These are phyloP conservation scores for Apodemia duryi DNA, from an alignment of 2,888 invertebrate species.

Conservation along the genomic window DNA sequence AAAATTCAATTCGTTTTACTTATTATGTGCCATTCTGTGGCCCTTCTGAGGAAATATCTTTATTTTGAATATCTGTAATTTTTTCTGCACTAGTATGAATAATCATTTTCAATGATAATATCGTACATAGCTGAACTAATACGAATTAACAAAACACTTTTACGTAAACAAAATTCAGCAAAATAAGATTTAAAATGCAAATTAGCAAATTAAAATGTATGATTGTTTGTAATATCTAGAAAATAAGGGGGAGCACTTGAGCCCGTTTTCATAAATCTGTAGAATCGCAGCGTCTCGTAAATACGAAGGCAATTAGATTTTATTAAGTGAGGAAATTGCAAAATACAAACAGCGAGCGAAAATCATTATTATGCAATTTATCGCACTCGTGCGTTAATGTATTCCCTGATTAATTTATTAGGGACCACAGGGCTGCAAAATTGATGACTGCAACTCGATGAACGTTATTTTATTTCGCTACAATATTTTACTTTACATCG, in stretches of 20 bases:
- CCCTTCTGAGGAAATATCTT: too few species aligned
- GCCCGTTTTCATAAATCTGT: slow-evolving; percentile 7
- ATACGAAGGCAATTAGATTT: slow-evolving; percentile 25
- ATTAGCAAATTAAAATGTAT: slow-evolving; percentile 9
- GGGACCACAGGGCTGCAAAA: slow-evolving; percentile 46
- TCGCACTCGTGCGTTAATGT: slow-evolving; percentile 54
- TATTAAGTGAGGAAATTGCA: slow-evolving; percentile 47
- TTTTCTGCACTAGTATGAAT: too few species aligned
- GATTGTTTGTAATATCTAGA: slow-evolving; percentile 9
- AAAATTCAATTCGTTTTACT: too few species aligned
- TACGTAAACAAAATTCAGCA: too few species aligned
- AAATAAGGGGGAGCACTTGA: slow-evolving; percentile 8
- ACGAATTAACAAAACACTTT: too few species aligned
- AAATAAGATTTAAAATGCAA: not conserved
- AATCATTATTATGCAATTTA: slow-evolving; percentile 60
- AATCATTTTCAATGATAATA: too few species aligned
- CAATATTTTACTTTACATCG: slow-evolving; percentile 27
- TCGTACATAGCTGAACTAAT: too few species aligned
- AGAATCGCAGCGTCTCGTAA: slow-evolving; percentile 14
- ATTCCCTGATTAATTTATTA: slow-evolving; percentile 63
- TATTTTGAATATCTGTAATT: too few species aligned
- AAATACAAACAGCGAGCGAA: slow-evolving; percentile 49
- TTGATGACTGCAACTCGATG: slow-evolving; percentile 39
- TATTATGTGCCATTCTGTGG: too few species aligned
- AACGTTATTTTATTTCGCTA: slow-evolving; percentile 30